phyloP scores from a whole-genome alignment of 2,888 invertebrate species.

The Monoplex corrugatus region DNA sequence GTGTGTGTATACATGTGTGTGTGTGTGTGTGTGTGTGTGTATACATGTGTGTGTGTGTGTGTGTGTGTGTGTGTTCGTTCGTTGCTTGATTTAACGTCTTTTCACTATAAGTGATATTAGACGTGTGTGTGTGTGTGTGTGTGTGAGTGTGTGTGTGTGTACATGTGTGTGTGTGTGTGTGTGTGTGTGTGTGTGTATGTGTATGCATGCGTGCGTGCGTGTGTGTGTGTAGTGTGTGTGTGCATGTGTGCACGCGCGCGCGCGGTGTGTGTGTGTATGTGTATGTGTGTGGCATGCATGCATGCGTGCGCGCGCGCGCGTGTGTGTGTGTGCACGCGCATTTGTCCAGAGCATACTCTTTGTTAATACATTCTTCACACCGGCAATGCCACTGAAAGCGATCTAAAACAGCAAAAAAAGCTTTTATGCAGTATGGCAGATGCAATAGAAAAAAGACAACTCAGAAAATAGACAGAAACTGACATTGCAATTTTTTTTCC shows the following conservation, averaged over 20 bases:
- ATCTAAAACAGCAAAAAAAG: no score
- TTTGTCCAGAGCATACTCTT: no score
- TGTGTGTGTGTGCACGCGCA: not conserved
- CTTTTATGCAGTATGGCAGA: no score
- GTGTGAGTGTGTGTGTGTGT: not conserved
- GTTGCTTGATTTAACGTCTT: no score
- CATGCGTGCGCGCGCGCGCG: not conserved
- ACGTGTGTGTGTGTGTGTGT: not conserved
- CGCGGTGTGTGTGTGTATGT: conserved; percentile 28
- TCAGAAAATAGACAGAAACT: no score
- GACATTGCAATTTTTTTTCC: no score
- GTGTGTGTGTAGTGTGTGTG: not conserved
- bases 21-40: not conserved
- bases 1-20: no score
- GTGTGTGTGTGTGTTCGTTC: not conserved
- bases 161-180: not conserved
- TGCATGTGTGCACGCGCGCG: conserved; percentile 2
- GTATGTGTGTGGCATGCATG: conserved; percentile 3
- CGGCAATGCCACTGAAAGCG: no score
- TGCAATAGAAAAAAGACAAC: no score
- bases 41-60: not conserved
- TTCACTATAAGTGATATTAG: no score
- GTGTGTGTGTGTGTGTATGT: conserved; percentile 7
- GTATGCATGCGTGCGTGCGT: not conserved
- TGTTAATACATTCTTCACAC: no score